Base-by-base conservation (phyloP, 2,797 vertebrate genomes). In the Triplophysa bombifrons region DNA sequence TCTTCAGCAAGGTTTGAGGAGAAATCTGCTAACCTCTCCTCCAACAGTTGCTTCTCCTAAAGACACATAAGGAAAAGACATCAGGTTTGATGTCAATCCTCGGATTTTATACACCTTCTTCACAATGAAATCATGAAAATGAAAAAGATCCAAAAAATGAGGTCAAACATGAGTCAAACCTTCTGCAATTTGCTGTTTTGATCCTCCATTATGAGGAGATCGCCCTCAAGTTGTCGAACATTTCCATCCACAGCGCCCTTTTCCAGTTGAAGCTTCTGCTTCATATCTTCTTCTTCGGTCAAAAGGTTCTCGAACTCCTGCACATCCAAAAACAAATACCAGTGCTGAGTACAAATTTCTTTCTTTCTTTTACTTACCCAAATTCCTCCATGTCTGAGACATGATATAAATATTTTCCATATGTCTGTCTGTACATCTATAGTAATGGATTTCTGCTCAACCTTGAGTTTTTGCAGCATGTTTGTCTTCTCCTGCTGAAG, bases 381-480 rank as follows among this genome's bases (percentile, higher is more conserved):
- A 41, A 41, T 34, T 34, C 34, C 34, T 34, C 0, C 34, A 34
- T 41, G 38, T 9, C 38, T 41, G 38, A 10, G 38, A 9, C 8
- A 41, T 10, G 0, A 41, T 41, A 41, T 41, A 10, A 41, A 41
- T 11, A 41, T 41, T 41, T 41, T 41, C 41, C 41, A 38, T 38
- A 38, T 38, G 10, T 41, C 41, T 41, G 9, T 41, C 41, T 41
- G 41, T 41, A 10, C 41, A 41, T 41, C 41, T 41, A 38, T 38
- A 41, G 41, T 41, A 41, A 41, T 41, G 41, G 41, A 41, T 41
- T 41, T 2, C 41, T 3, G 20, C 12, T 38, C 14, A 81, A 98
- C 97, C 96, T 98, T 94, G 94, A 99, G 96, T 90, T 98, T 96
- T 84, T 97, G 96, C 67, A 97, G 95, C 96, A 98, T 96, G 88